Evolutionary conservation across 2,113 vertebrate genomes (phyloP), one percentile per base, ranked within the genome.

Genomic region (Montifringilla adamsi): DNA sequence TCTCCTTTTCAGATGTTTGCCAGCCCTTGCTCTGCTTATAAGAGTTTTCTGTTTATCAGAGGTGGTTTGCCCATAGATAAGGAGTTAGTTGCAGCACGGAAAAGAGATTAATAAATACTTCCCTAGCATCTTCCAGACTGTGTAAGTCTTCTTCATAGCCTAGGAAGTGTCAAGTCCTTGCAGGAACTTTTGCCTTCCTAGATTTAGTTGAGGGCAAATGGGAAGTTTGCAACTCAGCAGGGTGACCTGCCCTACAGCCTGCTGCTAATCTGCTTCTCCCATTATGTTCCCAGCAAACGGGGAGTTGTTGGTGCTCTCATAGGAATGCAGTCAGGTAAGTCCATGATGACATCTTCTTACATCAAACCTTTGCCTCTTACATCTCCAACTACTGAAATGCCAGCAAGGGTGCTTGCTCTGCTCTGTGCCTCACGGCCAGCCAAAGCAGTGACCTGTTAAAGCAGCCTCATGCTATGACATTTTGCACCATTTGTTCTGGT

Each of bases 401-500:
- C 20, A 56, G 55, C 55, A 56, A 9, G 55, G 2, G 2, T 22
- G 55, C 55, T 56, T 56, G 55, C 20, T 33, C 31, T 56, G 20
- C 31, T 33, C 55, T 22, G 55, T 56, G 55, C 55, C 55, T 9
- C 55, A 33, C 31, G 6, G 53, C 53, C 53, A 56, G 55, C 20
- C 31, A 56, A n/a, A 56, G 55, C 19, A 5, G 26, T 37, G 33
- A 23, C 39, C n/a, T 30, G 2, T 35, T 14, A 33, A 37, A 70
- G 4, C 23, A 56, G 24, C 67, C 56, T 56, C 3, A 2, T 35
- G 33, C 30, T 56, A 0, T 13, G 8, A 14, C 12, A 3, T 53
- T 64, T 56, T 64, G 30, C 49, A 41, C 19, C 30, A 17, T 41
- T 70, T 26, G 7, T 26, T 76, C 43, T 46, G 27, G n/a, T 68